Base-by-base conservation (phyloP, 2,113 vertebrate genomes). In the Sebastes schlegelii region DNA sequence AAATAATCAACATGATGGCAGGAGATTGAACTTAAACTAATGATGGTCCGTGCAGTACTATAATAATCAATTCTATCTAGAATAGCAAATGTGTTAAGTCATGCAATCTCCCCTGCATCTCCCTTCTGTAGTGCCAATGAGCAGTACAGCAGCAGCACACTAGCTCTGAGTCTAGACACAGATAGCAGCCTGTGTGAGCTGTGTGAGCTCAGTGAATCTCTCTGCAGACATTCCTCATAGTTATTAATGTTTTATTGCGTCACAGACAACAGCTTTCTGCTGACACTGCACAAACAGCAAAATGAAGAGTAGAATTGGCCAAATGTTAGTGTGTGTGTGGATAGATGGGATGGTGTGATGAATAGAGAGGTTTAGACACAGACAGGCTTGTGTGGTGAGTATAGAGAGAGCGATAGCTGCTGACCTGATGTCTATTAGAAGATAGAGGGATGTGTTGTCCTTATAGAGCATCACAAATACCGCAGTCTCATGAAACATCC, bases 221-320 rank as follows among this genome's bases (percentile, higher is more conserved):
- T 62, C 9, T 65, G 63, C 63, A 21, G 63, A 46, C 10, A 45
- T n/a, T 34, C 72, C 72, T 52, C 58, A 16, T 64, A 40, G 8
- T 55, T 75, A 75, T 54, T 75, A 75, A 75, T 52, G 19, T 64
- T 43, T 63, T 23, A 75, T 64, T 75, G 60, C 73, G 42, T 42
- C 26, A 75, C 60, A 64, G 21, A 54, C 60, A 45, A 23, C n/a
- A 17, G n/a, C 11, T 64, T 54, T 65, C 40, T 65, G 48, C 73
- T 62, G 58, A 74, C 46, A 51, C 46, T 74, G 46, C 10, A 34
- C 73, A 52, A 62, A 52, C 55, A 60, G 19, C 68, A 70, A 55
- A 71, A 21, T 57, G 51, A 70, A 54, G 23, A 19, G 26, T 6
- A 11, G 8, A 51, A 23, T 0, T 9, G 8, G 42, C 42, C n/a